Base-by-base conservation (phyloP, 2,113 vertebrate genomes). In the Alethe diademata region DNA sequence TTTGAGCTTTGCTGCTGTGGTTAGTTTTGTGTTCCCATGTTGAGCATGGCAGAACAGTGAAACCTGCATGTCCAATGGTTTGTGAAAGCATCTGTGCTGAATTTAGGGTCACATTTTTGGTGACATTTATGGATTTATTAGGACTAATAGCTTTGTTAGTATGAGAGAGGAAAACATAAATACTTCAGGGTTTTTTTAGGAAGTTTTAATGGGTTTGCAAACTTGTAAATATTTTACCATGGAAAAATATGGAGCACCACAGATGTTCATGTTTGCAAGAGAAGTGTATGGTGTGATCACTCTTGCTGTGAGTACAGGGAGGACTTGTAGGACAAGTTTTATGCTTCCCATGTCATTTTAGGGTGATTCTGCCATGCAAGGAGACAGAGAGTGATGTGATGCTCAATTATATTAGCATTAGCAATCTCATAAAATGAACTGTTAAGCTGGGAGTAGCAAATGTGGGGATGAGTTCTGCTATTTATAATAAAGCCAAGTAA, bases 221-320 rank as follows among this genome's bases (percentile, higher is more conserved):
- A 86, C 60, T 80, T 86, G 85, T 95, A 95, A 96, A 92, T 83
- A 64, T 84, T 94, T 88, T 88, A 90, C 36, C 47, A 1, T 70
- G 85, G 78, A 70, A 93, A 95, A 93, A 86, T 38, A 64, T 2
- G 48, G 85, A 88, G 62, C 60, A n/a, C 64, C 38, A 14, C 71
- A 90, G 85, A 48, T 78, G 65, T 86, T 94, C 29, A 0, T 54
- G 58, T 91, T 93, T 75, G 78, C 45, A 75, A 75, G 84, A 88
- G 8, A 25, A 33, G 35, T 17, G 33, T 56, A 12, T 0, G 23
- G 60, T 57, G 71, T 50, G 78, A 51, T 58, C 33, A 9, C 16
- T 92, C 57, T 12, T 69, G 54, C 38, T 73, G 51, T 60, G 80
- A 82, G 50, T 15, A 11, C 36, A 53, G 56, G 61, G 47, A 83